A percentile compares a stretch with the other conserved stretches of the same genome.
Conservation (phyloP, 1,140 invertebrate species). For the Phthorimaea operculella region DNA sequence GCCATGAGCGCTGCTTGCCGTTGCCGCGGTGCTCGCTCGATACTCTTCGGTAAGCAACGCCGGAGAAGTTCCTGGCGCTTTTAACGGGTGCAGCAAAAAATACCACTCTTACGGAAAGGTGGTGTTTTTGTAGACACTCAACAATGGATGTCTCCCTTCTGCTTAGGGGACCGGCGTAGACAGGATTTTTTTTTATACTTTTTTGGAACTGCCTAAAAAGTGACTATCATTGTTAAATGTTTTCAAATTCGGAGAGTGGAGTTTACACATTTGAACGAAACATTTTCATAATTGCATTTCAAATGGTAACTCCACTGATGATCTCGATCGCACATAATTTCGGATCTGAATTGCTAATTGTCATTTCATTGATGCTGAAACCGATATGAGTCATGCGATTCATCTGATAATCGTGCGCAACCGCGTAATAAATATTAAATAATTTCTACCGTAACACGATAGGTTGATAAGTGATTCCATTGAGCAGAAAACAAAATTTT, state of each 20-base stretch:
- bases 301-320: not conserved
- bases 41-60: conserved; percentile 51
- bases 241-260: too few species aligned
- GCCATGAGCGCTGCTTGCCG: conserved; percentile 20
- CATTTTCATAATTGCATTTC: too few species aligned
- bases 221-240: too few species aligned
- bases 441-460: not conserved
- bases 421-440: conserved; percentile 1
- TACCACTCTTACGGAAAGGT: conserved; percentile 22
- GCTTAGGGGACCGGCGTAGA: conserved; percentile 22
- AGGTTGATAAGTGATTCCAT: too few species aligned
- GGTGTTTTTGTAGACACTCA: conserved; percentile 35
- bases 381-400: conserved; percentile 1
- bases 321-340: not conserved
- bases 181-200: not conserved
- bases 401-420: not conserved
- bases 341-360: not conserved
- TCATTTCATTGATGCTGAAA: conserved; percentile 1
- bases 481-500: too few species aligned
- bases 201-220: too few species aligned
- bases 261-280: too few species aligned
- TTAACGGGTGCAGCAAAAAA: conserved; percentile 43
- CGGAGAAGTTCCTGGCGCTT: conserved; percentile 40
- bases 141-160: conserved; percentile 51
- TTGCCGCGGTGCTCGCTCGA: not conserved